Conservation (phyloP, 2,888 invertebrate species). For the Malthinus seriepunctatus region DNA sequence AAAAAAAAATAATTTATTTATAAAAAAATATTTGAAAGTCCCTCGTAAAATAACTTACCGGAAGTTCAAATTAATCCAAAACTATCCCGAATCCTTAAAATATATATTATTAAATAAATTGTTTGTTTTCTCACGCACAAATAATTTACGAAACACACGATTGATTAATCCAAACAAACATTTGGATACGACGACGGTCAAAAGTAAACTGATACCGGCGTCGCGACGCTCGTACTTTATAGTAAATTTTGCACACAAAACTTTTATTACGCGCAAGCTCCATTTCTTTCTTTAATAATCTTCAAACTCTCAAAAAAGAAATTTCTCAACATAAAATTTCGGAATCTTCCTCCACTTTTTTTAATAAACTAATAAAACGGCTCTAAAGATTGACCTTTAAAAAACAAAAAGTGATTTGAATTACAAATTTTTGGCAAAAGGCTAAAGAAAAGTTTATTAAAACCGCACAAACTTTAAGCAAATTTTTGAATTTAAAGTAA, state of each 20-base stretch:
- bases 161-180: constrained; percentile 5
- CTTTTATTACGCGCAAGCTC: constrained; percentile 19
- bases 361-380: background rate
- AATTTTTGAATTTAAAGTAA: constrained; percentile 18
- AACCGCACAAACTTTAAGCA: constrained; percentile 11
- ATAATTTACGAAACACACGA: constrained; percentile 2
- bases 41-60: background rate
- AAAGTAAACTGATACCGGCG: constrained; percentile 16
- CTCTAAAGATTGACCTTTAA: constrained; percentile 15
- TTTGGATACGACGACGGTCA: constrained; percentile 4
- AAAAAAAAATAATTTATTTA: constrained; percentile 6
- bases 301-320: too few species aligned
- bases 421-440: constrained; percentile 14
- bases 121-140: background rate
- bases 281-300: background rate
- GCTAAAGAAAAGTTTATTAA: constrained; percentile 19
- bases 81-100: background rate
- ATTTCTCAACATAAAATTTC: too few species aligned
- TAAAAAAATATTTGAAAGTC: background rate
- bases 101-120: background rate
- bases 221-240: constrained; percentile 21
- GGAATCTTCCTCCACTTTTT: background rate
- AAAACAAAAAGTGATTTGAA: constrained; percentile 12
- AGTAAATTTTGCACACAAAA: constrained; percentile 15
- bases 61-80: background rate